Base-by-base conservation (phyloP, 2,888 invertebrate species). In the Aphidoletes aphidimyza region DNA sequence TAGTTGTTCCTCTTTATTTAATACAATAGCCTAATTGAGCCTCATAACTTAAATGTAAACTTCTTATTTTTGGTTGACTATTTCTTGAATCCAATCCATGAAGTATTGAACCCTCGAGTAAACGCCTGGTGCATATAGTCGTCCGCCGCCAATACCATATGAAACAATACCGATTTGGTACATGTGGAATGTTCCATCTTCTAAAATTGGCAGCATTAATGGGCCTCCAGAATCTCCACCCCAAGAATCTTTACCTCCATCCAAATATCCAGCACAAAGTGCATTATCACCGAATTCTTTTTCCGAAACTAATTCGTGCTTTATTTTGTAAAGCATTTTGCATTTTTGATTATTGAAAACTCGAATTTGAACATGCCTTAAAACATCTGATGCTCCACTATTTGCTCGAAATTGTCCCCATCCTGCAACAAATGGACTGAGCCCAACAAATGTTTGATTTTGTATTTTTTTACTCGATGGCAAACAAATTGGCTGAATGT, bases 401-500 rank as follows among this genome's bases (percentile, higher is more conserved):
- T 92, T 95, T 85, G 89, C 89, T 87, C 87, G 86, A 0, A 89
- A 89, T 86, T 87, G 88, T 34, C 90, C 90, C 90, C 90, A 90
- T 14, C 97, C 97, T 3, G 95, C 95, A 0, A 96, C 93, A 87
- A 94, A 93, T 0, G 95, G 95, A 69, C 89, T 91, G 85, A 91
- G 91, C 59, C 91, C 89, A 0, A 92, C 92, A 86, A 93, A 94
- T 19, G 90, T 90, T 83, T 90, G 91, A 0, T 91, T 88, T 81
- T 92, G 90, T 69, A 94, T 87, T 5, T 92, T 91, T 0, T 90
- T 89, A 14, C 90, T 89, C 19, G 91, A 88, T 0, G 97, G 97
- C 84, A 97, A 89, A 88, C 97, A 97, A 86, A 96, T 93, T 0
- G 96, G 96, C 86, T 90, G 90, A 84, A 96, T 93, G 37, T 91